Evolutionary conservation across 1,140 invertebrate genomes (phyloP), one percentile per base, ranked within the genome.

Genomic region (Camponotus floridanus): DNA sequence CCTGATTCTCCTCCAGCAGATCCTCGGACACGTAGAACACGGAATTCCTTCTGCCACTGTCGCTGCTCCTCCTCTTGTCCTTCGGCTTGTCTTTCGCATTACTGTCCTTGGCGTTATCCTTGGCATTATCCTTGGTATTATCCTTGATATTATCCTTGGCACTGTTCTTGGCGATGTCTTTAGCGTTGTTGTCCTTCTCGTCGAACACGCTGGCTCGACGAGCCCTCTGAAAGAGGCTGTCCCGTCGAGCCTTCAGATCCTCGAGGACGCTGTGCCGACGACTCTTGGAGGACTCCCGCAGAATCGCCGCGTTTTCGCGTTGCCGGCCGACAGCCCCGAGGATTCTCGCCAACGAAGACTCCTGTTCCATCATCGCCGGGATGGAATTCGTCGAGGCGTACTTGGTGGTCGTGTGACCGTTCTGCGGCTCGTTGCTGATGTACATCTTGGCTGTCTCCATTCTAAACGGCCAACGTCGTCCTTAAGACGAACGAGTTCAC

Each of bases 331-430:
- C 81, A 0, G 48, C 62, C 13, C 62, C 74, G 33, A 79, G 42
- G n/a, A 87, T 87, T 59, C 68, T 74, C 11, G 76, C 88, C 18
- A 80, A 85, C 59, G 87, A 85, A 15, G 86, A 87, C 59, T 90
- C 62, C 7, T 91, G 83, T 15, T 92, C 92, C 78, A 94, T 91
- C 51, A 94, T 90, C 42, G 94, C 92, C 0, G 95, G 95, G 31
- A 95, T 95, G 42, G 95, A 95, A 84, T 92, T 94, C 3, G 94
- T 94, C 71, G 95, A 95, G 0, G 94, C 94, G 81, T 92, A 95
- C 71, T 95, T 95, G 7, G 86, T 86, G 26, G 86, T 71, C 76
- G 84, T 3, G 11, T 90, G 89, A 71, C 84, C 89, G n/a, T 84
- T 90, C 70, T 88, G 76, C 9, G 86, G 59, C 36, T 91, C 78